Evolutionary conservation across 2,888 invertebrate species (phyloP), one percentile per base, ranked within the genome.

Genomic region (Eudemis profundana): DNA sequence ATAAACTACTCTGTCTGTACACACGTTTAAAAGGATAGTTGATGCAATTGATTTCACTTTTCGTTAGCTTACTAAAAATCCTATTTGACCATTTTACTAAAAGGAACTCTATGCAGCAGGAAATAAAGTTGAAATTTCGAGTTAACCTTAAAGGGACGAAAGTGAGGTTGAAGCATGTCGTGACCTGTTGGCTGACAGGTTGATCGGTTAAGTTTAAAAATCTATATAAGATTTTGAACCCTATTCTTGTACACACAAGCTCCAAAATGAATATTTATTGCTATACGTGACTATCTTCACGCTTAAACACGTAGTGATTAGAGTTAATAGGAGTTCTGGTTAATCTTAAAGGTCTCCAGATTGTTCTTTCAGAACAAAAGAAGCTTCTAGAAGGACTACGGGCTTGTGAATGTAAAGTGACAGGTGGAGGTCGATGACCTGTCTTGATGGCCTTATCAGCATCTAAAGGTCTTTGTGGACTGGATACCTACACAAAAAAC

Each of bases 381-480:
- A 36, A 51, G 33, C 36, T 44, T 44, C 44, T 44, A 56, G 56
- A 56, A 56, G 56, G 56, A 44, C 56, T 33, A 10, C 33, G 5
- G 27, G n/a, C n/a, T n/a, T n/a, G 44, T 29, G 44, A 56, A 44
- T 44, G 56, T 44, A n/a, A 44, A 56, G 53, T 54, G 23, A 54
- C 40, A 40, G 53, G 53, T 17, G 50, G 36, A 23, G 27, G 54
- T 42, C 44, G 19, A 29, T 56, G 56, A 56, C 56, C 19, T 17
- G 17, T 42, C 51, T 38, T 19, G 42, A 29, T 42, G 42, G 17
- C 56, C 56, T 56, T 56, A 56, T 19, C 17, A 17, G 15, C 38
- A 27, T 54, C 12, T 40, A 40, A 40, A 54, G 42, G 42, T 12
- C 53, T 14, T 33, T 27, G 14, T 46, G 12, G 21, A 46, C n/a